Percentiles rank a stretch among this genome's conserved stretches.
These are phyloP conservation scores for Fukomys damarensis DNA, from an alignment of 2,113 vertebrate species.

Conservation along the genomic window DNA sequence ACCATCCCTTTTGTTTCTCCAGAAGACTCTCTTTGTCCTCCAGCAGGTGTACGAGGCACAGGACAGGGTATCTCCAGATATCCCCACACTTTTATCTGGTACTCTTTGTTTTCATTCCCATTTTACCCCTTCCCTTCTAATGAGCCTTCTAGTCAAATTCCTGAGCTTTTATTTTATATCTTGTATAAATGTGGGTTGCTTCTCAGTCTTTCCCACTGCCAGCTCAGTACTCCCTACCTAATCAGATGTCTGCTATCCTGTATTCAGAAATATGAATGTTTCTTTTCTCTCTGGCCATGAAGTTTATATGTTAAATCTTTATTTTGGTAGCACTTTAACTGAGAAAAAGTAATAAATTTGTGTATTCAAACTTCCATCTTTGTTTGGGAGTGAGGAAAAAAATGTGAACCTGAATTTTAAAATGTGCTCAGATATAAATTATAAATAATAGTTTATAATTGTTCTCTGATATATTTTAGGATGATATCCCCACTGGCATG, in stretches of 20 bases:
- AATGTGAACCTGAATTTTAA: constrained; percentile 19
- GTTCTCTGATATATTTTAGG: constrained; percentile 64
- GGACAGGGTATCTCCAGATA: background rate
- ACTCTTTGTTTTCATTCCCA: background rate
- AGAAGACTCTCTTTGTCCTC: background rate
- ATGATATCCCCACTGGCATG: constrained; percentile 75
- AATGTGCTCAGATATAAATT: background rate
- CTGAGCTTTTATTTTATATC: background rate
- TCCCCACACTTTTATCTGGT: background rate
- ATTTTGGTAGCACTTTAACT: constrained; percentile 7
- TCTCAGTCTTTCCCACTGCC: background rate
- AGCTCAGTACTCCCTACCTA: background rate
- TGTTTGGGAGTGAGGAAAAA: background rate
- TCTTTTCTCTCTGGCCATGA: background rate
- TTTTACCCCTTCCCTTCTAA: background rate
- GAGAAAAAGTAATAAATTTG: background rate
- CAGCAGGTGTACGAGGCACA: background rate
- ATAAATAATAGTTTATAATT: constrained; percentile 27
- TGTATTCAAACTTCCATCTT: constrained; percentile 37
- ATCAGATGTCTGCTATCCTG: background rate
- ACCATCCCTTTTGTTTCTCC: background rate
- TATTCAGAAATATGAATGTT: background rate
- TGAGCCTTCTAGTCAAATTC: background rate
- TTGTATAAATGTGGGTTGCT: background rate
- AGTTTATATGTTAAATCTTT: constrained; percentile 8